Evolutionary conservation across 2,113 vertebrate genomes (phyloP).

Genomic region (Vulpes vulpes): DNA sequence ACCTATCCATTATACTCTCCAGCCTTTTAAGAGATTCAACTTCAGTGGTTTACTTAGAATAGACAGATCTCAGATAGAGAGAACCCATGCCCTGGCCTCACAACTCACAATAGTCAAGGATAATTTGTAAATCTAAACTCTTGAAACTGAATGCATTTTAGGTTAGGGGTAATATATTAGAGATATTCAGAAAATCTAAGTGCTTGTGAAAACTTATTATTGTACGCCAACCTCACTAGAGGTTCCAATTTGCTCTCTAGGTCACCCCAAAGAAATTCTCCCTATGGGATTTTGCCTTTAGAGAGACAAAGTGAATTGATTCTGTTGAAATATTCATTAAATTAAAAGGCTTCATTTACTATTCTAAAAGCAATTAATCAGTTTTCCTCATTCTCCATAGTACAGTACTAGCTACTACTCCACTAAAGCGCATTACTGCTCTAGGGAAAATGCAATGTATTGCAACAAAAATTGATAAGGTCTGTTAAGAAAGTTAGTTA

Average conservation of each 20-base stretch:
- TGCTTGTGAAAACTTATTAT: conserved; percentile 55
- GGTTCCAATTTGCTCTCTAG: conserved; percentile 74
- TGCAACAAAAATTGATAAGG: conserved; percentile 61
- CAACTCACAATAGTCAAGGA: conserved; percentile 47
- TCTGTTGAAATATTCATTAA: conserved; percentile 84
- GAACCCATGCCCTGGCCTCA: conserved; percentile 24
- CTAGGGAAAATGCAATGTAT: conserved; percentile 61
- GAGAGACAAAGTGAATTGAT: conserved; percentile 81
- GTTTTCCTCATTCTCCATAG: conserved; percentile 68
- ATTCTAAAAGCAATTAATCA: conserved; percentile 83
- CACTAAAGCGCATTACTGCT: conserved; percentile 66
- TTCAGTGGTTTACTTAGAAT: background rate
- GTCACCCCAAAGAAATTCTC: conserved; percentile 82
- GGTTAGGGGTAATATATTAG: conserved; percentile 43
- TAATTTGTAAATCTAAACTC: conserved; percentile 76
- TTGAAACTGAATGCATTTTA: conserved; percentile 39
- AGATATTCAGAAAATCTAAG: conserved; percentile 37
- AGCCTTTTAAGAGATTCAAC: conserved; percentile 33
- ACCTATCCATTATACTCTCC: conserved; percentile 35
- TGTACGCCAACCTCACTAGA: conserved; percentile 23
- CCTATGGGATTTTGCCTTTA: conserved; percentile 76
- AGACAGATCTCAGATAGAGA: conserved; percentile 42
- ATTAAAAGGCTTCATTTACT: conserved; percentile 84
- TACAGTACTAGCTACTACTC: conserved; percentile 60
- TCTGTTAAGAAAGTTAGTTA: conserved; percentile 64